These are phyloP conservation scores for Heliconius melpomene DNA, from an alignment of 1,140 invertebrate genomes.

Conservation along the genomic window DNA sequence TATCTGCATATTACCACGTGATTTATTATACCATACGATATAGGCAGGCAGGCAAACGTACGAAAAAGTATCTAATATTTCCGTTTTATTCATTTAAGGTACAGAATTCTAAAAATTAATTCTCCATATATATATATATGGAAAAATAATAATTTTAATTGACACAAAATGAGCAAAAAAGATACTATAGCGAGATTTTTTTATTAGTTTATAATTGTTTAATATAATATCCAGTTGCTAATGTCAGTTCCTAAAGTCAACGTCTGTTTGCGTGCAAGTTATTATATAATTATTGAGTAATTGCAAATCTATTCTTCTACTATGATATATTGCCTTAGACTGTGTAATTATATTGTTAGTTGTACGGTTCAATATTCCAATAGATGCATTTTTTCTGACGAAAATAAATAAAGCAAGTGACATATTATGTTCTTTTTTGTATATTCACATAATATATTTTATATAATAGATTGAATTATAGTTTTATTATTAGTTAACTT, in stretches of 20 bases:
- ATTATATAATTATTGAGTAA: slow-evolving; percentile 29
- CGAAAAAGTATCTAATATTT: too few relatives aligned
- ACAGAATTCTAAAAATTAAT: too few relatives aligned
- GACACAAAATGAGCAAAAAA: too few relatives aligned
- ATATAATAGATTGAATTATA: background rate
- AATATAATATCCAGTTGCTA: slow-evolving; percentile 19
- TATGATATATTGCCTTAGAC: slow-evolving; percentile 23
- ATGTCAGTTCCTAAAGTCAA: slow-evolving; percentile 26
- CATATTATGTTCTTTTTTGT: background rate
- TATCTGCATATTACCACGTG: too few relatives aligned
- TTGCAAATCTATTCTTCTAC: slow-evolving; percentile 17
- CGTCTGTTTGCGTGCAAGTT: slow-evolving; percentile 15
- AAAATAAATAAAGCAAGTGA: background rate
- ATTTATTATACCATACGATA: too few relatives aligned
- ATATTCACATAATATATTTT: background rate
- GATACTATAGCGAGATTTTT: background rate
- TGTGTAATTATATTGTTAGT: slow-evolving; percentile 25
- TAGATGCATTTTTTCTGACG: background rate
- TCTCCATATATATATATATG: too few relatives aligned
- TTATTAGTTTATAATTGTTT: background rate
- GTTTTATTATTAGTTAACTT: background rate
- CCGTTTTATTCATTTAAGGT: too few relatives aligned
- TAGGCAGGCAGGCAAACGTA: too few relatives aligned
- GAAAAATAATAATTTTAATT: too few relatives aligned
- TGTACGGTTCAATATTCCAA: slow-evolving; percentile 6